These are phyloP conservation scores for Hippocampus guttulatus DNA, from an alignment of 2,113 vertebrate species.

Conservation along the genomic window DNA sequence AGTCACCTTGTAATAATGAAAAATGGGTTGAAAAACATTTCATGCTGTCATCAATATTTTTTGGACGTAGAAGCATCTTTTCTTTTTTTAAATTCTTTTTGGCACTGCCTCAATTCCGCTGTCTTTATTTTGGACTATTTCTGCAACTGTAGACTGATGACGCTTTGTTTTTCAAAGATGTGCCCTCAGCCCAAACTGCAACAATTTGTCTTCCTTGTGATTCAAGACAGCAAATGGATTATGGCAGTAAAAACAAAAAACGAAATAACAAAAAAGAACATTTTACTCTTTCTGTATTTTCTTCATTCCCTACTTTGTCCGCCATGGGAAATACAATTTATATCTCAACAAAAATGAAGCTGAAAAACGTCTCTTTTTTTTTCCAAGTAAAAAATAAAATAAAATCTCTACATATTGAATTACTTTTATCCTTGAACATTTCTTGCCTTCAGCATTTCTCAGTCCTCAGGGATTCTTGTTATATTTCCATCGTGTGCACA, in stretches of 20 bases:
- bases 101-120: slow-evolving; percentile 3
- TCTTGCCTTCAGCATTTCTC: slow-evolving; percentile 31
- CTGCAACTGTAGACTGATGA: neutral
- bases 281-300: slow-evolving; percentile 3
- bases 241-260: neutral
- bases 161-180: neutral
- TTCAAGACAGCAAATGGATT: slow-evolving; percentile 15
- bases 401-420: slow-evolving; percentile 8
- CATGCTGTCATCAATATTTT: slow-evolving; percentile 16
- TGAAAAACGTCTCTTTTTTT: slow-evolving; percentile 2
- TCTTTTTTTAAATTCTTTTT: slow-evolving; percentile 14
- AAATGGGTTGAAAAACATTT: slow-evolving; percentile 21
- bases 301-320: neutral
- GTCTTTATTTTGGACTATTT: slow-evolving; percentile 14
- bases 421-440: slow-evolving; percentile 25
- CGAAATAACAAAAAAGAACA: neutral
- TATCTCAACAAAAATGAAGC: slow-evolving; percentile 1
- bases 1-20: slow-evolving; percentile 16
- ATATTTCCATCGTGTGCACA: neutral
- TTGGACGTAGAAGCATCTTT: neutral
- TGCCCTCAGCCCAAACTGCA: slow-evolving; percentile 9
- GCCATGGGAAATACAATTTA: neutral
- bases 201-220: slow-evolving; percentile 8
- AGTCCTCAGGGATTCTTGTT: neutral
- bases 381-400: neutral